Evolutionary conservation across 2,888 invertebrate genomes (phyloP), one percentile per base, ranked within the genome.

Genomic region (Pristionchus maxplancki): DNA sequence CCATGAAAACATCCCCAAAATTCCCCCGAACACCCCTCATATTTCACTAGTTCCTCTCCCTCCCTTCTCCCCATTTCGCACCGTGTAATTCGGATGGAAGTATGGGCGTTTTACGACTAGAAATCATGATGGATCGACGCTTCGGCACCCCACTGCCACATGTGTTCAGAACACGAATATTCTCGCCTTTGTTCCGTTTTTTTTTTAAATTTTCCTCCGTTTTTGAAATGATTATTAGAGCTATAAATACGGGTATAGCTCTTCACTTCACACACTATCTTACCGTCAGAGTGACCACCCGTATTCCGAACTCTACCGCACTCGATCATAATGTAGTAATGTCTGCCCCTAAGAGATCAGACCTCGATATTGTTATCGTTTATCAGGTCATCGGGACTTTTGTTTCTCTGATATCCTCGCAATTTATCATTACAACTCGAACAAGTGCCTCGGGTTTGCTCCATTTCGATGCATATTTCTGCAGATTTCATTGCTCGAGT

Each of bases 81-180:
- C 78, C 44, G 78, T 78, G 78, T 78, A 44, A 78, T 78, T 78
- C 44, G 78, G 1, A 44, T 24, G 44, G 28, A 78, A 78, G 78
- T 78, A 44, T 44, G 28, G 74, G 17, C 17, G n/a, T 78, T 78
- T 78, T 78, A 48, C 78, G 78, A 78, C n/a, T 44, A 40, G 74
- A 37, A 44, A 78, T 78, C 74, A 40, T 44, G 78, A 78, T 34
- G 78, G 78, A 78, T 78, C 8, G 78, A 34, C 31, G 44, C 1
- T 28, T 44, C 44, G 6, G 28, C 1, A 24, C 5, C n/a, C 2
- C 4, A 20, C 44, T 34, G n/a, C 44, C 78, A 78, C 44, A 78
- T 78, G 78, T 44, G 31, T 17, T 37, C 71, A 6, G 37, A 71
- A 31, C 64, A 58, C 4, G 53, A 15, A 28, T n/a, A n/a, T 37